Evolutionary conservation across 2,888 invertebrate genomes (phyloP), one percentile per base, ranked within the genome.

Genomic region (Cantharis nigra): DNA sequence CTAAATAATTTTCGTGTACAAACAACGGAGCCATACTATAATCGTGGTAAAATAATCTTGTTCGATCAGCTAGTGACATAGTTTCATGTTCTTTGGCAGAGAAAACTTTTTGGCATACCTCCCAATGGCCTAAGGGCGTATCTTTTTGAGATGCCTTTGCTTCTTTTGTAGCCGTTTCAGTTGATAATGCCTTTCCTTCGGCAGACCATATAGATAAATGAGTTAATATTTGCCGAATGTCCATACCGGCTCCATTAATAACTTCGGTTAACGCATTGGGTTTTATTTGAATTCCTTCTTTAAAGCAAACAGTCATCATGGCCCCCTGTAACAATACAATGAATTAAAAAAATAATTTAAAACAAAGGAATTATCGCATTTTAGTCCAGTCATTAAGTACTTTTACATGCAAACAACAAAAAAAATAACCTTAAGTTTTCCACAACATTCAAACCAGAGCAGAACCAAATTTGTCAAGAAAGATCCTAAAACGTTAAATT

Each of bases 11-110:
- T 88, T 99, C 99, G 85, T 99, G 98, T 0, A 99, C 97, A 89
- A 99, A 99, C 13, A 99, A 90, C 1, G 98, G 97, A n/a, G 95
- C 94, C 80, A 99, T 91, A 84, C 94, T 97, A 89, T 99, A 99
- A 90, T 99, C 99, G 85, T 96, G 94, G 89, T 99, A 99, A 90
- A 99, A 99, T 74, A 99, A 90, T 86, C 96, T 95, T 75, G 94
- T 93, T 87, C 95, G 97, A 86, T 98, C 97, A 81, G 92, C 90
- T 9, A 97, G 90, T 49, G 89, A 91, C 95, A 96, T 96, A 0
- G 87, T 90, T 85, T 94, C 94, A 84, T 96, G 95, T 71, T 96
- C 95, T 69, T 93, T 92, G 30, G 92, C 91, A 0, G 94, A 93
- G 87, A 99, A 98, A 13, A 98, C 97, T 88, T 96, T 95, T 71